A percentile compares a stretch with the other conserved stretches of the same genome.
These are phyloP conservation scores for Stratiolaelaps scimitus DNA, from an alignment of 1,140 invertebrate genomes.

Conservation along the genomic window DNA sequence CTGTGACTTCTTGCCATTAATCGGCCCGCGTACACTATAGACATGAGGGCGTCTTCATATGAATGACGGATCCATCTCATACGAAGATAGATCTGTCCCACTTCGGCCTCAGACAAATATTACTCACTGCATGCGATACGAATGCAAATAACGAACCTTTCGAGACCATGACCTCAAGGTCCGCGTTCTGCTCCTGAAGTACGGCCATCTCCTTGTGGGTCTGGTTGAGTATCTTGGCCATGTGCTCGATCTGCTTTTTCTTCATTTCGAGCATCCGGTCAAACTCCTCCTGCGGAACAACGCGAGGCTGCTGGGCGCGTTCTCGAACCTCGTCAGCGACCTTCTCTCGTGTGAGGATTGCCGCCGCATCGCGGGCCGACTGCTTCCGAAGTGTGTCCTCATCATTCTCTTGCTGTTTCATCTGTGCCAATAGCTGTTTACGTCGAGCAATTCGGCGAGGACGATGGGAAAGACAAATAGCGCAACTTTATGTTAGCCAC, in stretches of 20 bases:
- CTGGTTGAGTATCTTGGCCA: slow-evolving; percentile 12
- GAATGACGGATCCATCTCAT: too few relatives aligned
- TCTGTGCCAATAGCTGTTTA: background rate
- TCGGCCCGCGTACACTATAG: too few relatives aligned
- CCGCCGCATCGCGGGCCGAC: background rate
- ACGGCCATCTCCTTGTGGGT: slow-evolving; percentile 19
- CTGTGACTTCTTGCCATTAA: too few relatives aligned
- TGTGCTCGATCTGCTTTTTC: slow-evolving; percentile 25
- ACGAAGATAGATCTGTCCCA: too few relatives aligned
- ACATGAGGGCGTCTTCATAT: too few relatives aligned
- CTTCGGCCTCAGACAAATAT: too few relatives aligned
- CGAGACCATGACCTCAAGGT: background rate
- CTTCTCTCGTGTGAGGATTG: background rate
- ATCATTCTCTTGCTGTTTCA: background rate
- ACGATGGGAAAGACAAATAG: too few relatives aligned
- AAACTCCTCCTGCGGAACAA: slow-evolving; percentile 17
- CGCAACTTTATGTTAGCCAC: too few relatives aligned
- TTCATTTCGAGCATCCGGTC: slow-evolving; percentile 26
- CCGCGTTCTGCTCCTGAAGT: slow-evolving; percentile 23
- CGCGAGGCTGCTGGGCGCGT: background rate
- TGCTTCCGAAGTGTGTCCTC: background rate
- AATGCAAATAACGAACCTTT: background rate
- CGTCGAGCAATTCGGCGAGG: too few relatives aligned
- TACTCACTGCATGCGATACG: too few relatives aligned
- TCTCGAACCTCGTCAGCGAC: background rate